Evolutionary conservation across 2,113 vertebrate species (phyloP), one percentile per base, ranked within the genome.

Genomic region (Eidolon helvum): DNA sequence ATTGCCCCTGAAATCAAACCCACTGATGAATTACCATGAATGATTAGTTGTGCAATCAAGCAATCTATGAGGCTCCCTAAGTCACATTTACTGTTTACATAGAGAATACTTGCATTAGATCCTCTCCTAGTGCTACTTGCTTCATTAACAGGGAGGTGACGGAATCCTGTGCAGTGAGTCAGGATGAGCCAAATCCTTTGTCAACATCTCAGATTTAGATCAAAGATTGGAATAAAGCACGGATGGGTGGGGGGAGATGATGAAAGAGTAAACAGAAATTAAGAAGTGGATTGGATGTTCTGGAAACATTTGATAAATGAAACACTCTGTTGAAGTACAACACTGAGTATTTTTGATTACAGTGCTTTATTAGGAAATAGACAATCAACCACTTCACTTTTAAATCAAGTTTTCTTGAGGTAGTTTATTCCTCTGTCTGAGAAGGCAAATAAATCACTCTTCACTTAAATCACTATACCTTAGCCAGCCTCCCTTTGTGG

Each of bases 251-350:
- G 92, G 75, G 15, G 89, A 43, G 89, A 85, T 48, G 90, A 97
- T 95, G 97, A 98, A 94, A 77, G 92, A 98, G 95, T 93, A 97
- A 98, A 85, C 94, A 95, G 89, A 97, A 98, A 97, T 97, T 91
- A 98, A 97, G 71, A 77, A 97, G 94, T 98, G 97, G 95, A 97
- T 92, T 97, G 96, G 95, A 87, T 98, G 97, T 75, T 90, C 93
- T 95, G 93, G 87, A 96, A 95, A 97, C 96, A 59, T 95, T 85
- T 82, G 97, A 98, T 93, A 87, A 93, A 68, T 97, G 95, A 98
- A 98, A 98, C 89, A 92, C 61, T 90, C 90, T 97, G 68, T 87
- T 96, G 94, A 98, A 98, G 97, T 97, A 92, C 59, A 92, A 89
- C 69, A 93, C 61, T 86, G 95, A 98, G 94, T 96, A 97, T 96